Percentiles rank a stretch among this genome's conserved stretches.
Evolutionary conservation across 1,140 invertebrate species (phyloP).

Genomic region (Charaxes varanes): DNA sequence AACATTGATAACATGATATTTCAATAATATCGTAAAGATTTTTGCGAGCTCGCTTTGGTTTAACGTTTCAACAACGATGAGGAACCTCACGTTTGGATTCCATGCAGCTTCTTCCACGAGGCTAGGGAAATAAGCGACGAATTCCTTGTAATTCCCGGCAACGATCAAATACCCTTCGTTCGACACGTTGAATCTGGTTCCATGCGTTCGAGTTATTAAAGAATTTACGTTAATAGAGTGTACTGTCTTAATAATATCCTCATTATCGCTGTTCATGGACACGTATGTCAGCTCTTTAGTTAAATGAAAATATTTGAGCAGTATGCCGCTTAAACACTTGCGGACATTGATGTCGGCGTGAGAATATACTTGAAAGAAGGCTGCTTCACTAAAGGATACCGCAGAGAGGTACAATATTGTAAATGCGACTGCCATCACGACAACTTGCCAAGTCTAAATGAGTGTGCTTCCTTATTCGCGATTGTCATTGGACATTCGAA

Average conservation of each 20-base stretch:
- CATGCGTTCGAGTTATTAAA: conserved; percentile 1
- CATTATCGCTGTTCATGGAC: conserved; percentile 12
- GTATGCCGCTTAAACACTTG: conserved; percentile 13
- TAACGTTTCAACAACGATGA: conserved; percentile 24
- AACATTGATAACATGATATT: conserved; percentile 27
- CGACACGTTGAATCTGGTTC: not conserved
- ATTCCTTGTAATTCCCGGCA: conserved; percentile 7
- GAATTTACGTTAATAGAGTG: not conserved
- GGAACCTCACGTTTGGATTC: conserved; percentile 24
- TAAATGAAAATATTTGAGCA: conserved; percentile 17
- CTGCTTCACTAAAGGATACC: no score
- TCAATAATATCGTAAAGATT: conserved; percentile 32
- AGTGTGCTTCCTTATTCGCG: no score
- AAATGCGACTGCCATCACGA: no score
- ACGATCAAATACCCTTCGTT: conserved; percentile 20
- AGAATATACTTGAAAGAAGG: no score
- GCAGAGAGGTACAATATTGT: no score
- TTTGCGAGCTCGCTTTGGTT: conserved; percentile 8
- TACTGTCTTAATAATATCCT: conserved; percentile 17
- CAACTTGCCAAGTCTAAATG: no score
- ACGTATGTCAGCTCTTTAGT: conserved; percentile 12
- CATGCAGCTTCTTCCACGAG: conserved; percentile 18
- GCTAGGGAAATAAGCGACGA: conserved; percentile 9
- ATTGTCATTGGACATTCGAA: no score
- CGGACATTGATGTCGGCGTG: no score